These are phyloP conservation scores for Tineola bisselliella DNA, from an alignment of 2,888 invertebrate genomes.

Conservation along the genomic window DNA sequence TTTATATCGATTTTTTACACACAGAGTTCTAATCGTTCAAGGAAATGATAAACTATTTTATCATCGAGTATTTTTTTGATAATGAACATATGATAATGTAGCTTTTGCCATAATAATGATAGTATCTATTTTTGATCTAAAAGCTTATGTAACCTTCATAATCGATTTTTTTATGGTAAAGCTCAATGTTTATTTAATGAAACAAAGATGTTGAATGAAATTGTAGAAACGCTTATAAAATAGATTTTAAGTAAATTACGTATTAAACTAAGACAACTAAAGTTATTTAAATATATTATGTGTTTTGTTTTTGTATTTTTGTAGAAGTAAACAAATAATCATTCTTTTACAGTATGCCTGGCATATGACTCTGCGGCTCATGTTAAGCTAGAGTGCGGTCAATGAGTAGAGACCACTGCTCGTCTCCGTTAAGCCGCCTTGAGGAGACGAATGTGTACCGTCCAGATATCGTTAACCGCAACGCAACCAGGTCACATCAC, in stretches of 20 bases:
- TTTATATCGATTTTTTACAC: not conserved
- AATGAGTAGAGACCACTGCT: not conserved
- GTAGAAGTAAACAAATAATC: too few species aligned
- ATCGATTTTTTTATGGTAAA: not conserved
- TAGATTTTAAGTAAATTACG: too few species aligned
- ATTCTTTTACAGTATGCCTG: too few species aligned
- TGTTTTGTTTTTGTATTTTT: too few species aligned
- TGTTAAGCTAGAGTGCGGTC: not conserved
- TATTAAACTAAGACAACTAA: too few species aligned
- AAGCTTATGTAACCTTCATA: not conserved
- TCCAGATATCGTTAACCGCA: not conserved
- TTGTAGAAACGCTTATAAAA: too few species aligned
- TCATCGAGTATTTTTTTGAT: not conserved
- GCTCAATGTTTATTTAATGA: too few species aligned
- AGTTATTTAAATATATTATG: too few species aligned
- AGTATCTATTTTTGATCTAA: not conserved
- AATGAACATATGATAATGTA: not conserved
- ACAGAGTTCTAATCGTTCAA: not conserved
- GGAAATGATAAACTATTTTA: conserved; percentile 8
- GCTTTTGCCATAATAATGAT: conserved; percentile 2
- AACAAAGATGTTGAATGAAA: too few species aligned
- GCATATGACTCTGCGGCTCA: not conserved
- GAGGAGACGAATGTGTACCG: too few species aligned
- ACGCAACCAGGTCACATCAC: not conserved
- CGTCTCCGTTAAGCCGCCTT: too few species aligned